phyloP scores from a whole-genome alignment of 2,888 invertebrate species.

The Anaspis maculata region DNA sequence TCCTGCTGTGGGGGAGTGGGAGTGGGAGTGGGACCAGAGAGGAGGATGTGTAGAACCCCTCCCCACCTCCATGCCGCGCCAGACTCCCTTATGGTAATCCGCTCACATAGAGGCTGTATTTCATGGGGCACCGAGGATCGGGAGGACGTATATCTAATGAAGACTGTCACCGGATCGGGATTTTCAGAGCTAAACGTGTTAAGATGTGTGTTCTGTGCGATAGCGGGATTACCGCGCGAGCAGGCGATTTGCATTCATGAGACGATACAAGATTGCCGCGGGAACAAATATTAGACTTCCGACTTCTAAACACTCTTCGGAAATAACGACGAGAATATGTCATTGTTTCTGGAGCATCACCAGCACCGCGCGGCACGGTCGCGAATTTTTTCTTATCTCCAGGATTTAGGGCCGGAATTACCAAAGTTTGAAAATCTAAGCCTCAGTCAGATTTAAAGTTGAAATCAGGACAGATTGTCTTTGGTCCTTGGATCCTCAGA shows the following conservation, averaged over 20 bases:
- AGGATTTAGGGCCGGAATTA: no score
- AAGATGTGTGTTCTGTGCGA: slow-evolving; percentile 34
- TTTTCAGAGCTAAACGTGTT: slow-evolving; percentile 26
- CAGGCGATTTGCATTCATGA: slow-evolving; percentile 41
- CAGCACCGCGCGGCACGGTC: no score
- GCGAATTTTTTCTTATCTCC: no score
- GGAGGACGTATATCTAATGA: slow-evolving; percentile 25
- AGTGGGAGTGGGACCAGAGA: no score
- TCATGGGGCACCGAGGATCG: slow-evolving; percentile 18
- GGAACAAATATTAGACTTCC: slow-evolving; percentile 35
- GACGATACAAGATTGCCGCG: slow-evolving; percentile 36
- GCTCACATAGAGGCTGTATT: slow-evolving; percentile 20
- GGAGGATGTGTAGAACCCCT: no score
- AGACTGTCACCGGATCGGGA: slow-evolving; percentile 24
- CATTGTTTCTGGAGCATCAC: no score
- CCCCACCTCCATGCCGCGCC: no score
- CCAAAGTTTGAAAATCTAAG: no score
- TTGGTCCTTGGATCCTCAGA: no score
- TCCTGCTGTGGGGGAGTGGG: no score
- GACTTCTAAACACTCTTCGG: slow-evolving; percentile 31
- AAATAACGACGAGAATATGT: slow-evolving; percentile 30
- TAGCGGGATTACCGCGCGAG: slow-evolving; percentile 32
- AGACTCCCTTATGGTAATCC: slow-evolving; percentile 19
- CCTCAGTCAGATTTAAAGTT: no score
- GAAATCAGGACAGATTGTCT: no score